Percentiles rank a stretch among this genome's conserved stretches.
Conservation (phyloP, 2,888 invertebrate genomes). For the Acanthosoma haemorrhoidale region DNA sequence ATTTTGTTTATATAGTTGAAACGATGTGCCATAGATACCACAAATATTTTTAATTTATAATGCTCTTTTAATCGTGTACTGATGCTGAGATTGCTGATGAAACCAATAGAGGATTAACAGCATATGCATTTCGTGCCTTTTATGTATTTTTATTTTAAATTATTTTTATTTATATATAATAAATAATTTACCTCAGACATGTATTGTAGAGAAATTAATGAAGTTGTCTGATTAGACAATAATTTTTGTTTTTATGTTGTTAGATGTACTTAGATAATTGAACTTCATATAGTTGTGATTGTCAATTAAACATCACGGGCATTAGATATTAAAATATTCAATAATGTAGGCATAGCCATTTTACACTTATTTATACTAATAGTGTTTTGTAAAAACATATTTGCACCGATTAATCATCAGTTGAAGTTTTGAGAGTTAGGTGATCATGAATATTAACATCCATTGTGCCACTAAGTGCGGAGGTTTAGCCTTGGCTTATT, state of each 20-base stretch:
- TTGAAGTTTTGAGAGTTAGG: slow-evolving; percentile 3
- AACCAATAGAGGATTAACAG: not conserved
- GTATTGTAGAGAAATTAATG: not conserved
- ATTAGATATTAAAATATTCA: not conserved
- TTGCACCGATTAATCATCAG: not conserved
- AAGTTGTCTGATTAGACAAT: not conserved
- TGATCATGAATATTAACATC: no score
- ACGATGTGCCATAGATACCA: not conserved
- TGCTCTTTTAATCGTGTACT: not conserved
- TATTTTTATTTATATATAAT: not conserved
- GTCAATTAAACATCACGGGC: not conserved
- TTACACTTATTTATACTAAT: not conserved
- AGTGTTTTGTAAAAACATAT: not conserved
- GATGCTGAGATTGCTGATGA: not conserved
- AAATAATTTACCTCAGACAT: not conserved
- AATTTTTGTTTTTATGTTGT: not conserved
- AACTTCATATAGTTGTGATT: not conserved
- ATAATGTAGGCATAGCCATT: not conserved
- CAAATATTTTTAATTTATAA: not conserved
- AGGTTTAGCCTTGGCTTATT: no score
- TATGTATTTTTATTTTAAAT: not conserved
- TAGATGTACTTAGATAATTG: not conserved
- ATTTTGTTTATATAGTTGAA: not conserved
- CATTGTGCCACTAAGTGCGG: no score
- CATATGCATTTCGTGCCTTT: not conserved